Evolutionary conservation across 2,888 invertebrate genomes (phyloP).

Genomic region (Drosophila emarginata): DNA sequence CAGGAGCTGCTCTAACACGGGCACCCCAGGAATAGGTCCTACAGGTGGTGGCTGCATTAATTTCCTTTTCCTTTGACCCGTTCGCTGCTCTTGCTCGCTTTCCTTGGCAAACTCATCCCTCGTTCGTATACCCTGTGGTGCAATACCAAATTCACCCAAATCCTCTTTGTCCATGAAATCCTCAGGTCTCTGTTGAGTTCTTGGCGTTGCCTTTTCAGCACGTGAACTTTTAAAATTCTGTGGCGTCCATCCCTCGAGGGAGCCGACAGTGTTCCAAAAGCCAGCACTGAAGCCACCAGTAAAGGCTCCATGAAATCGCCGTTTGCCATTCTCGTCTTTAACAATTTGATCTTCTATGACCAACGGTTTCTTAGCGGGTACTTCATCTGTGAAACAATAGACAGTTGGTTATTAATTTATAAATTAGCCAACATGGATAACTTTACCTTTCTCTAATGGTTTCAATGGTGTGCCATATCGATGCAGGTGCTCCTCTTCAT

Average conservation of each 20-base stretch:
- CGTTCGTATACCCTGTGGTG: constrained; percentile 92
- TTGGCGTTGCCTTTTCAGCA: constrained; percentile 84
- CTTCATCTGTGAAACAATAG: constrained; percentile 85
- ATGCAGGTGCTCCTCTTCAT: constrained; percentile 87
- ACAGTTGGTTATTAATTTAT: not conserved
- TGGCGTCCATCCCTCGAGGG: constrained; percentile 97
- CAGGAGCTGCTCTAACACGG: constrained; percentile 88
- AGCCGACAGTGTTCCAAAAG: constrained; percentile 97
- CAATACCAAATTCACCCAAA: constrained; percentile 96
- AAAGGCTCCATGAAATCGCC: constrained; percentile 99
- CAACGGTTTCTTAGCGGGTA: constrained; percentile 91
- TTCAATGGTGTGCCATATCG: constrained; percentile 92
- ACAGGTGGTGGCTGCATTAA: constrained; percentile 54
- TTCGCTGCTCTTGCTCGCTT: constrained; percentile 53
- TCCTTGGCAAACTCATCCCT: constrained; percentile 88
- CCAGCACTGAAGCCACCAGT: constrained; percentile 99
- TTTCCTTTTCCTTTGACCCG: constrained; percentile 81
- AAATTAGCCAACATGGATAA: rapidly evolving
- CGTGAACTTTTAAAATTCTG: constrained; percentile 95
- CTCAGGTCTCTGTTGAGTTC: constrained; percentile 87
- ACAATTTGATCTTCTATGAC: constrained; percentile 93
- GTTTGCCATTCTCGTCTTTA: constrained; percentile 92
- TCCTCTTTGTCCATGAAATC: constrained; percentile 99
- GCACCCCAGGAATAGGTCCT: constrained; percentile 84
- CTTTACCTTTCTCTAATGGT: constrained; percentile 91